Conservation (phyloP, 2,888 invertebrate species). For the Lutraria lutraria region DNA sequence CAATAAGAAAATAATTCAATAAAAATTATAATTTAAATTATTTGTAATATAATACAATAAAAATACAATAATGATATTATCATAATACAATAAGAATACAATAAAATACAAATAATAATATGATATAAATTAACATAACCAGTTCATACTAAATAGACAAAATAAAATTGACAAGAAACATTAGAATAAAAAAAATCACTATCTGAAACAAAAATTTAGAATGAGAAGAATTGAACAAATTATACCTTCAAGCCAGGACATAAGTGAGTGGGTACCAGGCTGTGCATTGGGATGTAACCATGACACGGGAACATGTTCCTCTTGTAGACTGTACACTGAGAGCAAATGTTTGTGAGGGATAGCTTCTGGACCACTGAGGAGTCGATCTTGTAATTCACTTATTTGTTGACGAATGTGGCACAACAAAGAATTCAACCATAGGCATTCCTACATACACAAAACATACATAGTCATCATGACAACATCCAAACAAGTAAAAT, state of each 20-base stretch:
- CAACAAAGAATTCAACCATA: slow-evolving; percentile 84
- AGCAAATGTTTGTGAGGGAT: slow-evolving; percentile 76
- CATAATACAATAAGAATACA: too few relatives aligned
- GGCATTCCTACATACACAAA: slow-evolving; percentile 81
- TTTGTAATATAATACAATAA: too few relatives aligned
- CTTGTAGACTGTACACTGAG: slow-evolving; percentile 80
- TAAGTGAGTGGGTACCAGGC: slow-evolving; percentile 84
- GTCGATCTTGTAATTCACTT: slow-evolving; percentile 77
- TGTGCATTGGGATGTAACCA: slow-evolving; percentile 85
- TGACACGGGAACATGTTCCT: slow-evolving; percentile 83
- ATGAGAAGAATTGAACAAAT: background rate
- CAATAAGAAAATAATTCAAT: too few relatives aligned
- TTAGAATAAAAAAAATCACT: background rate
- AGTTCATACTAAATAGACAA: background rate
- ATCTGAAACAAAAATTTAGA: background rate
- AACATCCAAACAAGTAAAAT: background rate
- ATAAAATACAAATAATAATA: too few relatives aligned
- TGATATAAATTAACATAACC: too few relatives aligned
- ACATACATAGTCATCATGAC: background rate
- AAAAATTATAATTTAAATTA: too few relatives aligned
- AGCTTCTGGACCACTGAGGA: slow-evolving; percentile 83
- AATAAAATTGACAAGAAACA: background rate
- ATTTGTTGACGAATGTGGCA: slow-evolving; percentile 84
- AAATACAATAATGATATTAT: too few relatives aligned
- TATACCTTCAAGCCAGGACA: slow-evolving; percentile 84